Conservation (phyloP, 1,140 invertebrate species). For the Drosophila chauvacae region DNA sequence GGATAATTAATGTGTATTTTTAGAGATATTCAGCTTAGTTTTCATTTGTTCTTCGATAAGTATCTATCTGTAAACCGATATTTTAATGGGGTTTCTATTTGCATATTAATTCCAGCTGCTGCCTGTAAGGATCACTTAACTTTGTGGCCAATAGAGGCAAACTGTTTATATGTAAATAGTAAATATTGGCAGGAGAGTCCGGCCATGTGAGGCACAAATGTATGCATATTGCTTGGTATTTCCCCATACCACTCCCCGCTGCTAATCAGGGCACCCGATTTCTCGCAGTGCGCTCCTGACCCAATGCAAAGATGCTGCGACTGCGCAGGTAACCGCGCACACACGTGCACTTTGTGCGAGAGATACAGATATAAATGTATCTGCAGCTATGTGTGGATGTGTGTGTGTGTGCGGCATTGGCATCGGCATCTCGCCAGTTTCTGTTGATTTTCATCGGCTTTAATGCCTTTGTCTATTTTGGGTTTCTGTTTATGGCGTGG, state of each 20-base stretch:
- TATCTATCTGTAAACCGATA: constrained; percentile 11
- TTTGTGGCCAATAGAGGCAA: constrained; percentile 5
- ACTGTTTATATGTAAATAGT: background rate
- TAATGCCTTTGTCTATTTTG: constrained; percentile 73
- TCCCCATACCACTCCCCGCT: background rate
- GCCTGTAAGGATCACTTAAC: constrained; percentile 1
- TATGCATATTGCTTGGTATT: background rate
- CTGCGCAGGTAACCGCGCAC: constrained; percentile 46
- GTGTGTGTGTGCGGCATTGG: constrained; percentile 40
- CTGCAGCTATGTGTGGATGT: constrained; percentile 15
- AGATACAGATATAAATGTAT: constrained; percentile 20
- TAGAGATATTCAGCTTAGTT: background rate
- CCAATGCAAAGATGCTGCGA: constrained; percentile 62
- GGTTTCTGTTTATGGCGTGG: constrained; percentile 76
- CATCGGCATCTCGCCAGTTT: constrained; percentile 55
- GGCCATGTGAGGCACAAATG: background rate
- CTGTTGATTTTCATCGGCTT: constrained; percentile 60
- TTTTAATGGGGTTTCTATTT: constrained; percentile 14
- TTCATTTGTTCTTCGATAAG: background rate
- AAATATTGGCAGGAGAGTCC: background rate
- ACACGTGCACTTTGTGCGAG: constrained; percentile 4
- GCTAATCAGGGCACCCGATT: constrained; percentile 30
- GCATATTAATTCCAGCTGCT: constrained; percentile 23
- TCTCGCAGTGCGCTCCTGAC: constrained; percentile 46
- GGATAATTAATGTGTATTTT: no score